Conservation (phyloP, 2,113 vertebrate genomes). For the Boulengeromyrus knoepffleri region DNA sequence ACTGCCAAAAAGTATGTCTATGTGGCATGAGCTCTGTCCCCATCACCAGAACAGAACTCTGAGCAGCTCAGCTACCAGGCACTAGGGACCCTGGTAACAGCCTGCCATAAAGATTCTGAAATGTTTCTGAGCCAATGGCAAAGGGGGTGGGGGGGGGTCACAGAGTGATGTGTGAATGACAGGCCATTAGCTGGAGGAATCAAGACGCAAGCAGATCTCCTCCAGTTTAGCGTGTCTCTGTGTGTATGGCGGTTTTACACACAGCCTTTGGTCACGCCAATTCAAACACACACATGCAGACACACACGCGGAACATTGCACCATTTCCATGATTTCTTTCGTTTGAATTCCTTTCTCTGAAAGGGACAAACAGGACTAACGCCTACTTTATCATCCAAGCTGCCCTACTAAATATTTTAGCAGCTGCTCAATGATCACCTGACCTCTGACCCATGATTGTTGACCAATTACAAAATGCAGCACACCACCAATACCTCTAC, state of each 20-base stretch:
- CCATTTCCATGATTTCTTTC: neutral
- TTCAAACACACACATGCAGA: constrained; percentile 22
- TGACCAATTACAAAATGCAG: neutral
- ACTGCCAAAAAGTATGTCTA: neutral
- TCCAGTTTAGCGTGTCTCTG: constrained; percentile 11
- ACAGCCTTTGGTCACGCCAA: constrained; percentile 44
- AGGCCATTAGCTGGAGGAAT: neutral
- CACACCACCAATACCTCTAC: neutral
- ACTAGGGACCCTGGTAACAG: neutral
- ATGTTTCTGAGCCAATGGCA: neutral
- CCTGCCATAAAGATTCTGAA: neutral
- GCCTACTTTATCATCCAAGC: neutral
- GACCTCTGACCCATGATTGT: constrained; percentile 15
- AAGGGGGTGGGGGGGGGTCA: neutral
- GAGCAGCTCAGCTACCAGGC: neutral
- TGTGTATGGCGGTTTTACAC: constrained; percentile 23
- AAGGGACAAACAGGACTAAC: constrained; percentile 1
- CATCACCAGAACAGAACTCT: neutral
- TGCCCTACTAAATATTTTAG: neutral
- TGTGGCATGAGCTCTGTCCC: neutral
- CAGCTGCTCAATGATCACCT: neutral
- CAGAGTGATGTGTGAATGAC: neutral
- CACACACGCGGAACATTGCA: constrained; percentile 12
- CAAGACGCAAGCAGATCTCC: neutral
- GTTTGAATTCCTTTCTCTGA: neutral